Conservation (phyloP, 2,888 invertebrate genomes). For the Neelides folsomi region DNA sequence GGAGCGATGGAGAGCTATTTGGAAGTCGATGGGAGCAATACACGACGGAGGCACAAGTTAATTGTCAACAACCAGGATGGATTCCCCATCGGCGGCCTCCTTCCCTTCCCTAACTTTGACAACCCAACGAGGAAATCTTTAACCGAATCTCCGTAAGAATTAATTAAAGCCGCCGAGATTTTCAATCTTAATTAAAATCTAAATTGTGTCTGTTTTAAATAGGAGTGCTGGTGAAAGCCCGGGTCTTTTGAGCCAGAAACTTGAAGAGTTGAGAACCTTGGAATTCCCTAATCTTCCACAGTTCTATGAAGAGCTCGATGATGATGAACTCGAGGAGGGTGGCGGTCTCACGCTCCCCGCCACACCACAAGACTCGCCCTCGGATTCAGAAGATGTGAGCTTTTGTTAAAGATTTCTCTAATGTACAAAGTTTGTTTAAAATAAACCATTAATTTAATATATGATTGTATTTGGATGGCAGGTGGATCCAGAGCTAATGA, state of each 20-base stretch:
- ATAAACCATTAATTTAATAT: not conserved
- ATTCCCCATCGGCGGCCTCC: slow-evolving; percentile 9
- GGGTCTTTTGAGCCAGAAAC: slow-evolving; percentile 15
- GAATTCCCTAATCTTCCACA: slow-evolving; percentile 23
- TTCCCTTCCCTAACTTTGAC: not conserved
- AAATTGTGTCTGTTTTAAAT: not conserved
- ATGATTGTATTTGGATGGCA: slow-evolving; percentile 4
- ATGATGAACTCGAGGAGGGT: slow-evolving; percentile 26
- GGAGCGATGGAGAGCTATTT: not conserved
- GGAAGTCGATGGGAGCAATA: slow-evolving; percentile 2
- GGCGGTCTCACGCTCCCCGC: slow-evolving; percentile 31
- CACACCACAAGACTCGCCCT: slow-evolving; percentile 29
- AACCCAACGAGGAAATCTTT: not conserved
- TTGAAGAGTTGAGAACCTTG: slow-evolving; percentile 20
- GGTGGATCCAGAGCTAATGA: slow-evolving; percentile 32
- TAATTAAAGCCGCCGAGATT: not conserved
- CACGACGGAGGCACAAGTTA: slow-evolving; percentile 16
- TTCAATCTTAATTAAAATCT: not conserved
- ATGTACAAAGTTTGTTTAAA: not conserved
- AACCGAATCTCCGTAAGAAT: not conserved
- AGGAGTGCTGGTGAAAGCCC: slow-evolving; percentile 17
- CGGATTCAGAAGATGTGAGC: slow-evolving; percentile 23
- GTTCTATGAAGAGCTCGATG: slow-evolving; percentile 22
- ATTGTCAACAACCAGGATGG: slow-evolving; percentile 20
- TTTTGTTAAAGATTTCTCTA: not conserved